Percentiles rank a stretch among this genome's conserved stretches.
phyloP scores from a whole-genome alignment of 2,888 invertebrate species.

The Ctena decussata region DNA sequence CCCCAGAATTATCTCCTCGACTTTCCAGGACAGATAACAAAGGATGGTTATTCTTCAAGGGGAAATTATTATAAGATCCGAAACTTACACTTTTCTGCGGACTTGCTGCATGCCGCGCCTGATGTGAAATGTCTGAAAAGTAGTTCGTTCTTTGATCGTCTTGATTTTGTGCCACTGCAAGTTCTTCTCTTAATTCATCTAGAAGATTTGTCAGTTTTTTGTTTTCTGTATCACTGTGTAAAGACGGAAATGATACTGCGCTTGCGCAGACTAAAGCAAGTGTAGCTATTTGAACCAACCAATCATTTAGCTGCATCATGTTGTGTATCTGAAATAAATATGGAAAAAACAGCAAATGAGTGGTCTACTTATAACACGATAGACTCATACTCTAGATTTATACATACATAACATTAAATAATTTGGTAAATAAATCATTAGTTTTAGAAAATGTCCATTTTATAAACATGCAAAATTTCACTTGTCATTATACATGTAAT shows the following conservation, averaged over 20 bases:
- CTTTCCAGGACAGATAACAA: constrained; percentile 43
- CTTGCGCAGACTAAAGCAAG: constrained; percentile 38
- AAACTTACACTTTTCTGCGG: not conserved
- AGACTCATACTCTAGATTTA: not conserved
- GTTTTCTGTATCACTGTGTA: constrained; percentile 9
- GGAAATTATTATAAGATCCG: not conserved
- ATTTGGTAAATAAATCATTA: not conserved
- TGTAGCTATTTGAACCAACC: constrained; percentile 20
- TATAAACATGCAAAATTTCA: too few relatives aligned
- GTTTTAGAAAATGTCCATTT: too few relatives aligned
- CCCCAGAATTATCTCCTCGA: constrained; percentile 31
- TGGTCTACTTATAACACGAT: not conserved
- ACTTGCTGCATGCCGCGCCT: not conserved
- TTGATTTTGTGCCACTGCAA: constrained; percentile 20
- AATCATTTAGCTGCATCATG: constrained; percentile 20
- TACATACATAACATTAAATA: not conserved
- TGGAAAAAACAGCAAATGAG: not conserved
- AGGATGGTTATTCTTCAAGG: constrained; percentile 8
- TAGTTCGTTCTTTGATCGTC: not conserved
- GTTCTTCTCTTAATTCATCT: constrained; percentile 48
- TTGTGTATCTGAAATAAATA: not conserved
- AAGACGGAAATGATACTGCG: constrained; percentile 40
- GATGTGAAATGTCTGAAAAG: not conserved
- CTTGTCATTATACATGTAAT: too few relatives aligned
- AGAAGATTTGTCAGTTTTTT: constrained; percentile 37